These are phyloP conservation scores for Drosophila arizonae DNA, from an alignment of 1,140 invertebrate genomes.

Conservation along the genomic window DNA sequence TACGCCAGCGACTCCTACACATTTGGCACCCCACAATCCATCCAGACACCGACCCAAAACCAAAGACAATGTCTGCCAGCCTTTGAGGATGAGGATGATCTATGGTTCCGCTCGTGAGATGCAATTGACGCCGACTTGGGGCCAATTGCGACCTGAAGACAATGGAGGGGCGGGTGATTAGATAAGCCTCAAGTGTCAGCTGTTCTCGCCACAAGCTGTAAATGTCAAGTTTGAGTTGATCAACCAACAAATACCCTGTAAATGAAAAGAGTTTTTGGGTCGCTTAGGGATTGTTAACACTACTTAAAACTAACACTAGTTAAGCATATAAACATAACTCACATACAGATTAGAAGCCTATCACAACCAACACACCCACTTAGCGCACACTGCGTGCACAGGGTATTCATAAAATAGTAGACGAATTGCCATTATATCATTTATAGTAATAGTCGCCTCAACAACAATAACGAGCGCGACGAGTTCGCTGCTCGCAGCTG, in stretches of 20 bases:
- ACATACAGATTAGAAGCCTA: too few relatives aligned
- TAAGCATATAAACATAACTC: too few relatives aligned
- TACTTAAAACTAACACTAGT: too few relatives aligned
- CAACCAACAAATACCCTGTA: background rate
- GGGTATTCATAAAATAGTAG: constrained; percentile 14
- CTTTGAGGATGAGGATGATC: constrained; percentile 4
- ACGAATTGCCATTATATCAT: constrained; percentile 54
- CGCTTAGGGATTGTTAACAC: too few relatives aligned
- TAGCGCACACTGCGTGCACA: background rate
- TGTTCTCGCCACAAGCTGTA: background rate
- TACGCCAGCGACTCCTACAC: constrained; percentile 52
- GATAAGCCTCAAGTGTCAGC: constrained; percentile 32
- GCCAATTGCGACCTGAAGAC: constrained; percentile 24
- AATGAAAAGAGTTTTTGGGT: background rate
- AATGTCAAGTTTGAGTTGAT: background rate
- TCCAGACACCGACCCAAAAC: background rate
- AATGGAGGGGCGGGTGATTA: constrained; percentile 17
- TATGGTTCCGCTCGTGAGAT: constrained; percentile 4
- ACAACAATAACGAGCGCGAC: constrained; percentile 26
- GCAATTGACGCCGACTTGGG: constrained; percentile 21
- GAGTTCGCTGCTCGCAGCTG: constrained; percentile 15
- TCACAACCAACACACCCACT: background rate
- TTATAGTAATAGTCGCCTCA: constrained; percentile 55
- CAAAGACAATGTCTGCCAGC: constrained; percentile 22
- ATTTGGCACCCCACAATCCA: constrained; percentile 35